Evolutionary conservation across 2,888 invertebrate genomes (phyloP), one percentile per base, ranked within the genome.

Genomic region (Lochmaea capreae): DNA sequence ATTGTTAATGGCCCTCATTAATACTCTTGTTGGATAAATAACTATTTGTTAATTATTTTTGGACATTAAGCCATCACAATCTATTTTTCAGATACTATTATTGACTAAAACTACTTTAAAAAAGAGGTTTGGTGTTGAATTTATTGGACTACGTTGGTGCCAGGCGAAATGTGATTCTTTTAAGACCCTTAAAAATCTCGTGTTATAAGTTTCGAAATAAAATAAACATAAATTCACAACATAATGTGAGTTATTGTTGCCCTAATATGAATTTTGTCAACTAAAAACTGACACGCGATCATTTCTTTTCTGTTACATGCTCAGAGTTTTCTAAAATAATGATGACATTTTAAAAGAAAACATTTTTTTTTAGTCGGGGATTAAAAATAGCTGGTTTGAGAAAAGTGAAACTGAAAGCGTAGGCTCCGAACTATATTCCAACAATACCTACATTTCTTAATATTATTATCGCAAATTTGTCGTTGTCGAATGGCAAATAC

Each of bases 161-260:
- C 68, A 69, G 68, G 68, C 61, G 49, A 61, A 11, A 43, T 42
- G 46, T 16, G 33, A 49, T 8, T 49, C 61, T 59, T 69, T 69
- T 33, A 33, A 39, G 16, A 18, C 42, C 58, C 43, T 42, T 22
- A 59, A 67, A 18, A 57, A 66, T 67, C 26, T 26, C 26, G 59
- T 61, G n/a, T 59, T 22, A 61, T 49, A 68, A 52, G 49, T 49
- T 69, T 62, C 61, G 39, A 61, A 69, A 69, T 52, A 69, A 69
- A 33, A 58, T 59, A 61, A n/a, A 59, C 68, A 61, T 59, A 61
- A 49, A 49, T 46, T 52, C 49, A 33, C 33, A 26, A 49, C 52
- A 9, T 62, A 16, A 62, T 42, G 39, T 42, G 39, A 61, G 42
- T 43, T 62, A 43, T 43, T 62, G 18, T 63, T 63, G 18, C 3